Evolutionary conservation across 2,888 invertebrate species (phyloP).

Genomic region (Torymus texanus): DNA sequence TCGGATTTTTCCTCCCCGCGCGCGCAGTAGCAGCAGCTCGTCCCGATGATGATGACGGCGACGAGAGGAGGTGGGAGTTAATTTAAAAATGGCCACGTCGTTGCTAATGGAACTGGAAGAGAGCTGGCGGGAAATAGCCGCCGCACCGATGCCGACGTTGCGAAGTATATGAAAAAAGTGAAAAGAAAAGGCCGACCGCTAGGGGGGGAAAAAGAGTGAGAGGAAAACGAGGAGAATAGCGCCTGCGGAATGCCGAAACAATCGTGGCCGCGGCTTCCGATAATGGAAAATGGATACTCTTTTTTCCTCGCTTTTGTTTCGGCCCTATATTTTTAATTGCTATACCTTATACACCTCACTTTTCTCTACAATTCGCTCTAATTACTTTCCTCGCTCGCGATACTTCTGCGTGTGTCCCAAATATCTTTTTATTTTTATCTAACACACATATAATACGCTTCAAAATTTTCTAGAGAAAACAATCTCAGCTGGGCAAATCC

Average conservation of each 20-base stretch:
- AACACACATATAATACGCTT: no score
- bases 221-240: not conserved
- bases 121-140: conserved; percentile 2
- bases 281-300: conserved; percentile 30
- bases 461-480: no score
- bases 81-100: conserved; percentile 55
- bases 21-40: not conserved
- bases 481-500: no score
- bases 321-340: no score
- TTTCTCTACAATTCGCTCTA: no score
- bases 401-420: no score
- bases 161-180: conserved; percentile 10
- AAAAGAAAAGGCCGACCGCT: not conserved
- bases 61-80: conserved; percentile 29
- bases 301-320: no score
- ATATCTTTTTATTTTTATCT: no score
- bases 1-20: conserved; percentile 37
- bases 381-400: no score
- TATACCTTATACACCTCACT: no score
- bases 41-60: conserved; percentile 34
- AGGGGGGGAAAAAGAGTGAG: not conserved
- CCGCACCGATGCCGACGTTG: not conserved
- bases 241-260: conserved; percentile 30
- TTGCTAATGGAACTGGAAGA: conserved; percentile 48
- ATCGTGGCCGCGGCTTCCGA: conserved; percentile 10